A percentile compares a stretch with the other conserved stretches of the same genome.
These are phyloP conservation scores for Enteromius afrohamiltoni DNA, from an alignment of 2,797 vertebrate species.

Conservation along the genomic window DNA sequence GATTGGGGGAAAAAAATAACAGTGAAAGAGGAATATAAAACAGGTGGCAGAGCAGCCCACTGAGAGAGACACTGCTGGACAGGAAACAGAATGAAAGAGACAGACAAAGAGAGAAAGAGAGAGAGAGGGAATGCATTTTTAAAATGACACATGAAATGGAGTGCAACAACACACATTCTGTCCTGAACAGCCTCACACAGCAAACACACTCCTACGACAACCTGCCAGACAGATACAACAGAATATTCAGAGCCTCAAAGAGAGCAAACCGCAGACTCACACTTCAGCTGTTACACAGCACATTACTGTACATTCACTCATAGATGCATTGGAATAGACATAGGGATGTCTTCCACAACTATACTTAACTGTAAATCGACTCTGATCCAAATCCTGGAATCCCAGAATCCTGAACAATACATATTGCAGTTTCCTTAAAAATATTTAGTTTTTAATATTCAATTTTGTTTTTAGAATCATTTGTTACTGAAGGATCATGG, in stretches of 20 bases:
- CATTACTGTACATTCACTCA: background rate
- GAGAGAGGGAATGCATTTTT: conserved; percentile 10
- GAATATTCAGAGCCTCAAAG: conserved; percentile 8
- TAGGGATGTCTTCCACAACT: background rate
- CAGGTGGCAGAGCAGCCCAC: conserved; percentile 65
- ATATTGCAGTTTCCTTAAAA: background rate
- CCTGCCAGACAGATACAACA: conserved; percentile 15
- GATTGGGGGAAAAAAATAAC: background rate
- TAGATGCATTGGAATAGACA: background rate
- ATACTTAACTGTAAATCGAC: background rate
- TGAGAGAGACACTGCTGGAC: conserved; percentile 47
- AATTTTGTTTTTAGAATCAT: background rate
- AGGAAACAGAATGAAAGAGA: conserved; percentile 45
- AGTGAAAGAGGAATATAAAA: conserved; percentile 54
- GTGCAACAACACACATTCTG: conserved; percentile 6
- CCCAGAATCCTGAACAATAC: background rate
- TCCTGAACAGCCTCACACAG: background rate
- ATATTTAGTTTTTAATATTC: background rate
- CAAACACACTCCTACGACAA: conserved; percentile 30
- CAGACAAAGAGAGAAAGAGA: background rate
- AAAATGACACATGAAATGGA: conserved; percentile 54
- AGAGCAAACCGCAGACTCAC: background rate
- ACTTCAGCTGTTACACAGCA: background rate
- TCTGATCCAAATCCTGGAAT: background rate
- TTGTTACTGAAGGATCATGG: background rate